Conservation (phyloP, 2,888 invertebrate genomes). For the Gymnoscelis rufifasciata region DNA sequence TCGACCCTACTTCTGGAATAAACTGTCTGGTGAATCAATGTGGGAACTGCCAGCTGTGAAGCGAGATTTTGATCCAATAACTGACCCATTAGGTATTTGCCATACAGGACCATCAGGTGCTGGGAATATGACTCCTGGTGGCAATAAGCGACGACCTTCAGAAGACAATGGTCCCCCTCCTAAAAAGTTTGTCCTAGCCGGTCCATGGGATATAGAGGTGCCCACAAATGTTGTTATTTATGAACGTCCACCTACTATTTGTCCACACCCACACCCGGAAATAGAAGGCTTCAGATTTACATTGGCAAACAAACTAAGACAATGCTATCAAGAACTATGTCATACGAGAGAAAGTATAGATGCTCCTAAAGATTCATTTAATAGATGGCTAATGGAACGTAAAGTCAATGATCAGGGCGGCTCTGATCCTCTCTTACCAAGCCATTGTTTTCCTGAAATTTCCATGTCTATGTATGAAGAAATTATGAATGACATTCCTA, state of each 20-base stretch:
- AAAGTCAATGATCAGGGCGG: constrained; percentile 93
- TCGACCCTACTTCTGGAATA: constrained; percentile 97
- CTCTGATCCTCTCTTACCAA: constrained; percentile 93
- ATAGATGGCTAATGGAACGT: constrained; percentile 97
- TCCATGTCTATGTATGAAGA: constrained; percentile 97
- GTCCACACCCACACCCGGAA: constrained; percentile 96
- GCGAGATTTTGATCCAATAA: constrained; percentile 92
- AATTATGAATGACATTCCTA: constrained; percentile 98
- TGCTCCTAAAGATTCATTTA: constrained; percentile 97
- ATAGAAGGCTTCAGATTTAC: constrained; percentile 92
- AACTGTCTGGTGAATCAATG: constrained; percentile 95
- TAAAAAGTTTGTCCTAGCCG: constrained; percentile 92
- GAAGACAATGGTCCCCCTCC: constrained; percentile 88
- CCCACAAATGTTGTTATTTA: constrained; percentile 94
- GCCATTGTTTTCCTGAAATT: constrained; percentile 94
- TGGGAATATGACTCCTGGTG: constrained; percentile 74
- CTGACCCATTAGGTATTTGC: constrained; percentile 93
- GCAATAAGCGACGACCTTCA: constrained; percentile 86
- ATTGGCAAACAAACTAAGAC: constrained; percentile 89
- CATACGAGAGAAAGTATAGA: constrained; percentile 95
- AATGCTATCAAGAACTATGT: constrained; percentile 96
- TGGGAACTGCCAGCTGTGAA: constrained; percentile 96
- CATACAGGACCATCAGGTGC: constrained; percentile 66
- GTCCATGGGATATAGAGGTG: constrained; percentile 97
- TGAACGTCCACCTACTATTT: constrained; percentile 90